Percentiles rank a stretch among this genome's conserved stretches.
These are phyloP conservation scores for Chlamydotis undulata DNA, from an alignment of 2,113 vertebrate species.

Conservation along the genomic window DNA sequence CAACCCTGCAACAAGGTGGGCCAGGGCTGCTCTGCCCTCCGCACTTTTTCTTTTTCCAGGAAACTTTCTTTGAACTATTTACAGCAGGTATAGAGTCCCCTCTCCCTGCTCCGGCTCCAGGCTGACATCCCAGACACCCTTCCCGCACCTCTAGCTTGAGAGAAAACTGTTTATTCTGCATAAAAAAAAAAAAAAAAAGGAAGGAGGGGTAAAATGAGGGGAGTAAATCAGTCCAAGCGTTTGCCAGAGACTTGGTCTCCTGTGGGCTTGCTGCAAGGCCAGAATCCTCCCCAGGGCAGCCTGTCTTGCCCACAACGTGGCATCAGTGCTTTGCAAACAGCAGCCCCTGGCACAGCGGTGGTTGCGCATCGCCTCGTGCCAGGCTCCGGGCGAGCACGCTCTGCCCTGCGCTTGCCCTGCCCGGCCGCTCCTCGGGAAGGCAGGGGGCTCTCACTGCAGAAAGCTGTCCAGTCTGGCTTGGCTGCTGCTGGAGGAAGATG, in stretches of 20 bases:
- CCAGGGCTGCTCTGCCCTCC: background rate
- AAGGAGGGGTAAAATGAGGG: background rate
- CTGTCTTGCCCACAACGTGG: background rate
- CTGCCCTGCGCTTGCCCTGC: background rate
- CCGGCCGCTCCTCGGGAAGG: background rate
- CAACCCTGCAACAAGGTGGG: background rate
- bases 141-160: background rate
- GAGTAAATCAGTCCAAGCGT: background rate
- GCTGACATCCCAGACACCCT: background rate
- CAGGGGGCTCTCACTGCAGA: constrained; percentile 31
- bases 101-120: background rate
- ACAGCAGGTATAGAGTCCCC: background rate
- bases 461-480: constrained; percentile 73
- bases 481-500: background rate
- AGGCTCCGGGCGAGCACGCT: background rate
- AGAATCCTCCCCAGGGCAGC: background rate
- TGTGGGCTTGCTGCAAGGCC: background rate
- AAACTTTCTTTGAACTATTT: background rate
- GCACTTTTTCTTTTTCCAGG: background rate
- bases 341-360: fast-evolving
- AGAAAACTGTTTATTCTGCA: background rate
- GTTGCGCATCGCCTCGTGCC: fast-evolving
- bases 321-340: background rate
- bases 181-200: background rate
- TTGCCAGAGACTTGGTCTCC: background rate